Evolutionary conservation across 2,797 vertebrate genomes (phyloP), one percentile per base, ranked within the genome.

Genomic region (Danio kyathit): DNA sequence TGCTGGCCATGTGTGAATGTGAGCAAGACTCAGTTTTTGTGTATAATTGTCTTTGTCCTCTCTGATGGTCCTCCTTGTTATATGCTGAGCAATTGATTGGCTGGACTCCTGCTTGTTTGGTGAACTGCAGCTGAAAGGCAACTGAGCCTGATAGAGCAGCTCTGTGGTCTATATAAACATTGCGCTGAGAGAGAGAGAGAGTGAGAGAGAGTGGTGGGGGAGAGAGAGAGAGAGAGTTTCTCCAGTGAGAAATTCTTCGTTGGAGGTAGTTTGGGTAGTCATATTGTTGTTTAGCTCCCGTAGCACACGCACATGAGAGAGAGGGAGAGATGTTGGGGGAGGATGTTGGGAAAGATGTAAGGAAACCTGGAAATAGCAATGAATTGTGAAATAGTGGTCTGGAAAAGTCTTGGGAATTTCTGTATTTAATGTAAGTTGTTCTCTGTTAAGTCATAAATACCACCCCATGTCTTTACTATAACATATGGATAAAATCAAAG

Each of bases 81-180:
- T 74, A 71, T 81, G 86, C 86, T 86, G 76, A 87, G 85, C 84
- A 82, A 66, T 84, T 63, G 67, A 56, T 82, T 87, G 86, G 83
- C 81, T 70, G 64, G 16, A 11, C 54, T 70, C 76, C 65, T 67
- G 48, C 63, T 48, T 86, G 76, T 82, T 76, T 73, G 41, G 17
- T 64, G 74, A 87, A 82, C 76, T 57, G 64, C 72, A 71, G 91
- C 89, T 5, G 82, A 76, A 89, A 72, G 63, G 4, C 74, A 82
- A 83, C 78, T 85, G 86, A 82, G 88, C 17, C 83, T 79, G 86
- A 73, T 66, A 82, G 82, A 79, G 80, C 49, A 11, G 10, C 82
- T 14, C 73, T 57, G 75, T 82, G 88, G 90, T 90, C 90, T 92
- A 92, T 93, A 94, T 94, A 94, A 95, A 92, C 10, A 89, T 89